Evolutionary conservation across 2,797 vertebrate genomes (phyloP), one percentile per base, ranked within the genome.

Genomic region (Limnodromus scolopaceus): DNA sequence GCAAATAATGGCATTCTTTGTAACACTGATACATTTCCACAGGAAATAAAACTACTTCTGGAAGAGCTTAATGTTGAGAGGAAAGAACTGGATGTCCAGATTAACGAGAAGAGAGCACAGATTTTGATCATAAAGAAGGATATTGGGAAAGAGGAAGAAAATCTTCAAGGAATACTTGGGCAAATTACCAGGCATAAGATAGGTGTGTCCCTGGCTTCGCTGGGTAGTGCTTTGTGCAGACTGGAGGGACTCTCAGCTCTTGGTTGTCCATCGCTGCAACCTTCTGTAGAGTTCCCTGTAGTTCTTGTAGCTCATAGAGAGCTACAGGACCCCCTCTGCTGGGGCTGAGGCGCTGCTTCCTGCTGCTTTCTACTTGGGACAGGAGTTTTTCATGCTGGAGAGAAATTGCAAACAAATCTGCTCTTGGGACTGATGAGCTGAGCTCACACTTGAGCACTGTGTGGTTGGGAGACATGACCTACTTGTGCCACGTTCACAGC

Each of bases 11-110:
- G 5, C 23, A 45, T 82, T 66, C 17, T 19, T 85, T 70, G 20
- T 69, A 58, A 84, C 15, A 15, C 28, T 85, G 82, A n/a, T 55
- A 4, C 6, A 36, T 94, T 93, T 75, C 45, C 61, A 70, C 87
- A 99, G 99, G 98, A 98, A 95, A 93, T 98, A 72, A 98, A 97
- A 77, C 94, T 83, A 24, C 93, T 98, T 88, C 83, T 99, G 65
- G 98, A 98, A 92, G 97, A 98, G 70, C 97, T 99, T 87, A 96
- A 94, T 78, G 89, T 89, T 92, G 98, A 98, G 94, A 99, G 98
- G 95, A 97, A 98, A 94, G 98, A 99, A 84, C 95, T 99, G 89
- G 98, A 97, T 64, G 97, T 96, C 32, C 98, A 99, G 72, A 91
- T 99, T 38, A 97, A 91, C 39, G 98, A 99, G 96, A 98, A 95